Evolutionary conservation across 2,797 vertebrate genomes (phyloP), one percentile per base, ranked within the genome.

Genomic region (Pseudomugil tenellus): DNA sequence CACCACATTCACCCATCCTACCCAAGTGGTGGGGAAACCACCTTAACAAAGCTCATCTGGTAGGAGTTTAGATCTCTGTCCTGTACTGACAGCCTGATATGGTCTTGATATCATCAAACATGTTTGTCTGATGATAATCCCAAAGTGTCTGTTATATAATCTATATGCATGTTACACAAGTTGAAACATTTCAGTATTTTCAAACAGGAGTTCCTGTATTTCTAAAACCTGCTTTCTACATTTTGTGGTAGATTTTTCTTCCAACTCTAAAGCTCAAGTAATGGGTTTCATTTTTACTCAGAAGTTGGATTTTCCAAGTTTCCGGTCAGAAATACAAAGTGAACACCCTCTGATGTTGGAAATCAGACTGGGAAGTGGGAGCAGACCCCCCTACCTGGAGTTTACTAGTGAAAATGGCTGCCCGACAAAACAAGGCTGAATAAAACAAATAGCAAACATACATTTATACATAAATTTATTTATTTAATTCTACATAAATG

Each of bases 1-100:
- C 74, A 74, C 66, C 73, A 67, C 61, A 70, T 72, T 77, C 69
- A 54, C 28, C 58, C 69, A 65, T 73, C 71, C 72, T 62, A 58
- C n/a, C 70, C 35, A 41, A 31, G 56, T 1, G 6, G 9, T 25
- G 67, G 67, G 73, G 72, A 76, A 79, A 83, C 60, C 71, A 73
- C 75, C 73, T 64, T 21, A 51, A 66, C 41, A 6, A 10, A 65
- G 64, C 46, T 72, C 62, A 68, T 73, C 62, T n/a, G 76, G 77
- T 83, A 79, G 67, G 79, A 76, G 69, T 70, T 37, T 7, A 39
- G 29, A 68, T 5, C 53, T 59, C n/a, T 56, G 12, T 66, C 60
- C 58, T 67, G 32, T 62, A 43, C 39, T 39, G 32, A 32, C 53
- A 37, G 37, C 26, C 16, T 46, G 32, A 52, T 74, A 23, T 31